phyloP scores from a whole-genome alignment of 2,888 invertebrate genomes.

The Leptopilina drosophilae region DNA sequence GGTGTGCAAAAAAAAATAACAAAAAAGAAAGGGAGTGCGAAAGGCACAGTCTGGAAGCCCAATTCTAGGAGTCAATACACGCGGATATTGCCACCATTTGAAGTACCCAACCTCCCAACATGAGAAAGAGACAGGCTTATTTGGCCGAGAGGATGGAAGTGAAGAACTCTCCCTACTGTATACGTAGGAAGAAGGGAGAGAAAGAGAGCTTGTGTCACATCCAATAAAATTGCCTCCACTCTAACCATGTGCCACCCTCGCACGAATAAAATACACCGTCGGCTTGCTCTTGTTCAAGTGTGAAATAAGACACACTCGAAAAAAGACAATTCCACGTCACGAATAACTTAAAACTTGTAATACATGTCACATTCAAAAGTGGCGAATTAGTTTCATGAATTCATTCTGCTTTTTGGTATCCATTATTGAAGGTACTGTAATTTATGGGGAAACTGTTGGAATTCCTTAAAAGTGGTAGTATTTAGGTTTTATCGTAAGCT shows the following conservation, averaged over 20 bases:
- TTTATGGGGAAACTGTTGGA: too few relatives aligned
- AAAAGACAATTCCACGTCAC: conserved; percentile 19
- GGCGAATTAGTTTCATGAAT: conserved; percentile 4
- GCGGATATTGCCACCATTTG: conserved; percentile 71
- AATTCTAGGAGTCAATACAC: conserved; percentile 71
- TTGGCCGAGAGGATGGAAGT: conserved; percentile 32
- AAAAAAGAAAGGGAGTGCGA: neutral
- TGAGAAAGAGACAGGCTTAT: conserved; percentile 46
- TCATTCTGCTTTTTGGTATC: neutral
- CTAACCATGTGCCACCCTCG: conserved; percentile 59
- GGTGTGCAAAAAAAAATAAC: too few relatives aligned
- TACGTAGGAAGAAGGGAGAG: too few relatives aligned
- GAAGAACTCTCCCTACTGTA: too few relatives aligned
- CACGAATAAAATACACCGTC: conserved; percentile 68
- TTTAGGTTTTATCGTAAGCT: too few relatives aligned
- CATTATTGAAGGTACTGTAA: too few relatives aligned
- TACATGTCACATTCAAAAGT: neutral
- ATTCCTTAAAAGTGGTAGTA: too few relatives aligned
- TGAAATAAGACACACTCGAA: conserved; percentile 58
- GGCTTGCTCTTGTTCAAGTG: conserved; percentile 63
- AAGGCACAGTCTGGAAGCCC: conserved; percentile 51
- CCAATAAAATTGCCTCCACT: conserved; percentile 69
- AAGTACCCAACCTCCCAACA: conserved; percentile 63
- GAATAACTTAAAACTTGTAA: conserved; percentile 25
- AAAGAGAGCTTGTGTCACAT: conserved; percentile 64